Evolutionary conservation across 2,888 invertebrate species (phyloP).

Genomic region (Sphecodes monilicornis): DNA sequence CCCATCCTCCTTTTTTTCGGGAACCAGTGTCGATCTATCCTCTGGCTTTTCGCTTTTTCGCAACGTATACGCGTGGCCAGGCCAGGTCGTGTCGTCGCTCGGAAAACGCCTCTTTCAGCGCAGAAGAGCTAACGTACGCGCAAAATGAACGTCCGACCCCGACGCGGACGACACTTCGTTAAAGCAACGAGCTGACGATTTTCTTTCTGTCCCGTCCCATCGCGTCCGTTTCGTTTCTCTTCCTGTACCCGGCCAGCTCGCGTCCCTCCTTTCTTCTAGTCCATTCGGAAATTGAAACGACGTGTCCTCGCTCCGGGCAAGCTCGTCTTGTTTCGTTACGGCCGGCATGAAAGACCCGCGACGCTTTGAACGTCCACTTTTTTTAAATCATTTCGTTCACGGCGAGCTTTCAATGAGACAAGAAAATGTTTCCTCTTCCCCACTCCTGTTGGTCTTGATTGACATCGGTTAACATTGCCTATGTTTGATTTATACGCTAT

Average conservation of each 20-base stretch:
- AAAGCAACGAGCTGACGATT: constrained; percentile 72
- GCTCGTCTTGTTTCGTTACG: constrained; percentile 10
- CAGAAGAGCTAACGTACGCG: constrained; percentile 66
- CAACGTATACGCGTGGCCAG: constrained; percentile 25
- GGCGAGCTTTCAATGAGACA: not conserved
- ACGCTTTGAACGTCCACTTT: constrained; percentile 17
- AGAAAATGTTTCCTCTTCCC: not conserved
- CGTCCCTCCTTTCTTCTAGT: constrained; percentile 18
- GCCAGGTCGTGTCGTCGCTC: constrained; percentile 17
- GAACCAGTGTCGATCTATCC: constrained; percentile 24
- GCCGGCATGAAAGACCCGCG: not conserved
- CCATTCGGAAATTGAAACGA: constrained; percentile 66
- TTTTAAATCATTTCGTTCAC: not conserved
- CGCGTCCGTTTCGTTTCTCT: not conserved
- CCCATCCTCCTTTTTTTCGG: constrained; percentile 48
- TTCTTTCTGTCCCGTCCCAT: constrained; percentile 53
- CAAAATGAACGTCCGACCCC: constrained; percentile 67
- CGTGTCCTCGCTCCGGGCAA: constrained; percentile 37
- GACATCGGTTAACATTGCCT: not conserved
- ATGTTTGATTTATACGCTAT: not conserved
- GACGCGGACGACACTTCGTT: constrained; percentile 72
- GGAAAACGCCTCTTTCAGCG: constrained; percentile 14
- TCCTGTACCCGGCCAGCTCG: constrained; percentile 10
- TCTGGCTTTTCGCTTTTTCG: constrained; percentile 52
- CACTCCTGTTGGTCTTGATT: not conserved